These are phyloP conservation scores for Rhinoraja longicauda DNA, from an alignment of 2,797 vertebrate species.

Conservation along the genomic window DNA sequence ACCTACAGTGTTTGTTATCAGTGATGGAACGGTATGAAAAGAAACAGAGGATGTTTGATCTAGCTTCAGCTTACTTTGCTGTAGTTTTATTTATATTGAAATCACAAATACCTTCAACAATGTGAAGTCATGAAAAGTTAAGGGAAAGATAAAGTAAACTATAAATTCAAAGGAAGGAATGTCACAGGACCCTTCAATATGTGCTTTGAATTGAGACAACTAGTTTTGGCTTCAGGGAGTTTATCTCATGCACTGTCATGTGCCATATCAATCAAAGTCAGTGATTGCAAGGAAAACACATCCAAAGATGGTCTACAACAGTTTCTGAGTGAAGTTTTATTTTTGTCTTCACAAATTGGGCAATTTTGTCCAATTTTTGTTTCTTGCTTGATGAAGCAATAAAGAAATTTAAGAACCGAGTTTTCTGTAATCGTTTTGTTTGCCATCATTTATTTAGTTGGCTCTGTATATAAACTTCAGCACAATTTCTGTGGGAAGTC, in stretches of 20 bases:
- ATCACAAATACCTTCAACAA: slow-evolving; percentile 17
- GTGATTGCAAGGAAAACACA: slow-evolving; percentile 20
- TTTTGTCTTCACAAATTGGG: slow-evolving; percentile 7
- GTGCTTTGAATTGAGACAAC: slow-evolving; percentile 34
- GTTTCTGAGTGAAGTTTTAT: slow-evolving; percentile 22
- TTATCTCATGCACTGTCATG: slow-evolving; percentile 24
- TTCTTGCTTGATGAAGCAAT: slow-evolving; percentile 17
- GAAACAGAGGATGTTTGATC: background rate
- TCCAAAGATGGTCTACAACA: background rate
- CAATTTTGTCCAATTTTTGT: slow-evolving; percentile 26
- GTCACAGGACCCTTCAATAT: background rate
- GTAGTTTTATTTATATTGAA: background rate
- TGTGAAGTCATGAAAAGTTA: slow-evolving; percentile 15
- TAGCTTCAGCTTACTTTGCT: background rate
- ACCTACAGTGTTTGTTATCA: background rate
- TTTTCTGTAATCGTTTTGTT: slow-evolving; percentile 5
- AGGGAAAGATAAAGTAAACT: slow-evolving; percentile 21
- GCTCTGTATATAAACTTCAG: background rate
- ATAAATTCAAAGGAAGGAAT: background rate
- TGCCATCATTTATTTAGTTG: background rate
- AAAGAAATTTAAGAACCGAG: background rate
- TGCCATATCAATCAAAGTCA: slow-evolving; percentile 32
- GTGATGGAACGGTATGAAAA: background rate
- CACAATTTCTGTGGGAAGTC: background rate
- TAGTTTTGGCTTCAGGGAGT: slow-evolving; percentile 30